These are phyloP conservation scores for Metopolophium dirhodum DNA, from an alignment of 1,140 invertebrate species.

Conservation along the genomic window DNA sequence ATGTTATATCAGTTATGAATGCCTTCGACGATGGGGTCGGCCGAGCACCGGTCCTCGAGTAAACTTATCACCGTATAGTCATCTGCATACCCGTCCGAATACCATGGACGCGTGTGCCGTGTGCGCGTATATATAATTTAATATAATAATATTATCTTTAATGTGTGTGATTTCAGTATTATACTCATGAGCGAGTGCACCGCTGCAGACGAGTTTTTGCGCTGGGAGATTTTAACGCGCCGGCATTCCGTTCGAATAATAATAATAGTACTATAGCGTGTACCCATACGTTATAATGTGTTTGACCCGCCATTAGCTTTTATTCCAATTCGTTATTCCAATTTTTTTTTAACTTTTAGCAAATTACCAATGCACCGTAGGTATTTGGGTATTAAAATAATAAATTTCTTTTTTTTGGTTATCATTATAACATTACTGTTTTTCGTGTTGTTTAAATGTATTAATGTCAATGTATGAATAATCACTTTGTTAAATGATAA, in stretches of 20 bases:
- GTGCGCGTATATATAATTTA: not conserved
- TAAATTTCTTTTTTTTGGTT: not conserved
- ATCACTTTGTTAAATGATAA: not conserved
- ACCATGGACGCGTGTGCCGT: not conserved
- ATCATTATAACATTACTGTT: not conserved
- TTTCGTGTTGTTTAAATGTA: not conserved
- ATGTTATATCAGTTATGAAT: not conserved
- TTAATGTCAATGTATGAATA: not conserved
- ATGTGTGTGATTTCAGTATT: not conserved
- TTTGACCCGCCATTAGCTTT: not conserved
- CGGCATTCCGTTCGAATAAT: not conserved
- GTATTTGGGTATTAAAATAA: not conserved
- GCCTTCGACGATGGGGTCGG: not conserved
- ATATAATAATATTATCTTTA: slow-evolving; percentile 1
- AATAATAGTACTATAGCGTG: not conserved
- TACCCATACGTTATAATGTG: not conserved
- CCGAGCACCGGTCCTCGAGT: not conserved
- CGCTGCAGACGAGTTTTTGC: not conserved
- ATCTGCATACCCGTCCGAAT: not conserved
- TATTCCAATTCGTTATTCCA: not conserved
- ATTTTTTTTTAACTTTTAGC: not conserved
- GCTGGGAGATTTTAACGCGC: not conserved
- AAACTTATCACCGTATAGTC: not conserved
- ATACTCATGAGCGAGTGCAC: not conserved
- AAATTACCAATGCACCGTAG: not conserved